Evolutionary conservation across 2,113 vertebrate species (phyloP).

Genomic region (Dinomys branickii): DNA sequence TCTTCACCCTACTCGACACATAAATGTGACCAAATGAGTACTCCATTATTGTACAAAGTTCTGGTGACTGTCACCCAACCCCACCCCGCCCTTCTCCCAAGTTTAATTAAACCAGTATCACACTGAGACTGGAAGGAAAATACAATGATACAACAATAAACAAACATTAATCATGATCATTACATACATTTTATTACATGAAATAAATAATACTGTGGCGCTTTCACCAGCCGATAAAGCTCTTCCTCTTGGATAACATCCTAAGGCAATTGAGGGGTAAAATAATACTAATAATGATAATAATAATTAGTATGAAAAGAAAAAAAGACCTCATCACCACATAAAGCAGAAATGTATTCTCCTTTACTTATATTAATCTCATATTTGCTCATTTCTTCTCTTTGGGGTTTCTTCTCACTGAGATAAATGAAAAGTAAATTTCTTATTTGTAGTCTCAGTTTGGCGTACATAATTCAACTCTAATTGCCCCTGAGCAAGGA

Average conservation of each 20-base stretch:
- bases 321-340: constrained; percentile 51
- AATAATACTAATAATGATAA: constrained; percentile 80
- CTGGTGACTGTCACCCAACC: constrained; percentile 58
- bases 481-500: neutral
- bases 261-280: constrained; percentile 78
- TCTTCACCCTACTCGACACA: constrained; percentile 38
- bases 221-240: constrained; percentile 57
- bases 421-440: constrained; percentile 38
- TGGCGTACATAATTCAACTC: neutral
- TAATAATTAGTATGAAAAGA: constrained; percentile 75
- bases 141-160: constrained; percentile 79
- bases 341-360: constrained; percentile 52
- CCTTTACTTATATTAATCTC: constrained; percentile 70
- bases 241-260: constrained; percentile 78
- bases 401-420: neutral
- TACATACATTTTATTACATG: constrained; percentile 82
- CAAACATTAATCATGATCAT: constrained; percentile 72
- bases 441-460: neutral
- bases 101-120: constrained; percentile 78
- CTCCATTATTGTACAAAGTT: constrained; percentile 45
- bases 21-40: constrained; percentile 32
- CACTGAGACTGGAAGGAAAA: constrained; percentile 70
- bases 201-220: constrained; percentile 77
- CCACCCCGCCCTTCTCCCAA: constrained; percentile 64
- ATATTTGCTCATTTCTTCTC: constrained; percentile 65